Conservation (phyloP, 2,113 vertebrate genomes). For the Brachyhypopomus occidentalis region DNA sequence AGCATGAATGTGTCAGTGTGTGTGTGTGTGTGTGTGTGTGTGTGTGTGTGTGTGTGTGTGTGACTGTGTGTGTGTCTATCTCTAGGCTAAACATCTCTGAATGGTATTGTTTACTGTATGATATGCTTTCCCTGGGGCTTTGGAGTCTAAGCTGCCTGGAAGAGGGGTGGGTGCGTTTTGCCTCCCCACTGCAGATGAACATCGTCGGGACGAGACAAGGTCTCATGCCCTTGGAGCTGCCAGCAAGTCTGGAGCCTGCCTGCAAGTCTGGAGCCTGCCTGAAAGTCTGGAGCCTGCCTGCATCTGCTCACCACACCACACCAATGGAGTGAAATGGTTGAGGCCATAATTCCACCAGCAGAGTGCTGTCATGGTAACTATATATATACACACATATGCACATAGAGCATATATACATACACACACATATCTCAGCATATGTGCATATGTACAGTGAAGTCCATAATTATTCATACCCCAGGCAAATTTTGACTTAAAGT, state of each 20-base stretch:
- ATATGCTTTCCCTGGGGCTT: constrained; percentile 17
- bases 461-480: too few relatives aligned
- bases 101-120: constrained; percentile 42
- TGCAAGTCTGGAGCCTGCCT: constrained; percentile 59
- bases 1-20: constrained; percentile 1
- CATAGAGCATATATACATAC: too few relatives aligned
- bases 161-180: not conserved
- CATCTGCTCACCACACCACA: constrained; percentile 73
- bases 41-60: constrained; percentile 14
- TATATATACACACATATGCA: too few relatives aligned
- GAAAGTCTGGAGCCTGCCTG: constrained; percentile 69
- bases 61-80: not conserved
- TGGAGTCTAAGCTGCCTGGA: not conserved
- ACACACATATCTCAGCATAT: too few relatives aligned
- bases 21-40: constrained; percentile 32
- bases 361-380: constrained; percentile 64
- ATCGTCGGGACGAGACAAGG: constrained; percentile 11
- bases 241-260: constrained; percentile 48
- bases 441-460: too few relatives aligned
- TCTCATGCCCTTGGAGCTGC: constrained; percentile 42
- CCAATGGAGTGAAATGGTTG: constrained; percentile 59
- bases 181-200: not conserved
- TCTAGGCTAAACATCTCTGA: constrained; percentile 8
- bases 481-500: too few relatives aligned
- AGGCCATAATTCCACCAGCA: constrained; percentile 64